Percentiles rank a stretch among this genome's conserved stretches.
Evolutionary conservation across 2,113 vertebrate species (phyloP).

Genomic region (Phasianus colchicus): DNA sequence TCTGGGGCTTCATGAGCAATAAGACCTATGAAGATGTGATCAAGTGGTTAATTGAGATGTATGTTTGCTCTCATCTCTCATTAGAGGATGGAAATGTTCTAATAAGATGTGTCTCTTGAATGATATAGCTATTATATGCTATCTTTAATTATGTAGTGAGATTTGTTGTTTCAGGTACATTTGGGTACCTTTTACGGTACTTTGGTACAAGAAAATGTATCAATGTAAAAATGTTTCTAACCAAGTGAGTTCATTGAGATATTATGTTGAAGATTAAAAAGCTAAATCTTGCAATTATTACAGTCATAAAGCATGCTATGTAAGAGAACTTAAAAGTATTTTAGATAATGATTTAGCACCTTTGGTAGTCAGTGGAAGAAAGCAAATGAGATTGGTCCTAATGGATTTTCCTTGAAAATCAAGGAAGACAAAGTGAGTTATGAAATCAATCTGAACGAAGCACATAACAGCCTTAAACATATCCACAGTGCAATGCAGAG

Average conservation of each 20-base stretch:
- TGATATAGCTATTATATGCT: background rate
- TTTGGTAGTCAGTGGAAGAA: background rate
- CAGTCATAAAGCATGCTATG: slow-evolving; percentile 22
- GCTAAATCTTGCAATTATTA: slow-evolving; percentile 38
- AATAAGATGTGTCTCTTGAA: background rate
- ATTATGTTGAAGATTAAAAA: slow-evolving; percentile 37
- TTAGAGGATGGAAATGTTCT: background rate
- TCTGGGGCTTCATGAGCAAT: background rate
- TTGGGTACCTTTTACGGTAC: background rate
- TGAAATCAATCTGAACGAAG: background rate
- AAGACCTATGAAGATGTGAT: background rate
- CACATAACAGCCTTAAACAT: accelerated
- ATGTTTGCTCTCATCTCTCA: background rate
- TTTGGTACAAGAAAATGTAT: background rate
- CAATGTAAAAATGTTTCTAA: background rate
- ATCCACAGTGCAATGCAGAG: accelerated
- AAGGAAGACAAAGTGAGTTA: background rate
- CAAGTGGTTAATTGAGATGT: background rate
- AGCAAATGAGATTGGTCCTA: background rate
- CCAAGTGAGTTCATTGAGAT: slow-evolving; percentile 28
- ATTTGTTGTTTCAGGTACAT: background rate
- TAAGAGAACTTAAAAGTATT: slow-evolving; percentile 19
- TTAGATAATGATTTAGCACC: slow-evolving; percentile 6
- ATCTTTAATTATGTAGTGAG: background rate
- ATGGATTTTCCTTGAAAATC: slow-evolving; percentile 16